Percentiles rank a stretch among this genome's conserved stretches.
phyloP scores from a whole-genome alignment of 1,140 invertebrate genomes.

The Lethocerus indicus region DNA sequence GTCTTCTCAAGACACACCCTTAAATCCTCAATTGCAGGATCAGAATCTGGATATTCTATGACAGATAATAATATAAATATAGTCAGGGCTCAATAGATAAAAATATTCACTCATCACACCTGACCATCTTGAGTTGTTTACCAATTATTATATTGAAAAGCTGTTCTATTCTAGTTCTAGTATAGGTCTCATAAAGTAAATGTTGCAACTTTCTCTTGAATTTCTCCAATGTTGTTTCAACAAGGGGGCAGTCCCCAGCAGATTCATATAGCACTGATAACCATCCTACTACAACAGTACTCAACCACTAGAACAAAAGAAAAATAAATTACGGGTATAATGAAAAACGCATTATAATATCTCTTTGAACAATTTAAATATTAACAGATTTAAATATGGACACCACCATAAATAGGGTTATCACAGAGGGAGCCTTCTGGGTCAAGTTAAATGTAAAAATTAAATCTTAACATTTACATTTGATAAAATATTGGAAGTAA shows the following conservation, averaged over 20 bases:
- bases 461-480: no score
- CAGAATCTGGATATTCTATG: constrained; percentile 84
- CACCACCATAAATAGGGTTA: no score
- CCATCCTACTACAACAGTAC: constrained; percentile 67
- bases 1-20: constrained; percentile 70
- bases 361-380: not conserved
- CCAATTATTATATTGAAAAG: constrained; percentile 90
- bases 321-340: not conserved
- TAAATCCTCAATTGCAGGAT: constrained; percentile 82
- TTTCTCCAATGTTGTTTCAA: constrained; percentile 22
- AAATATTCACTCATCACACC: no score
- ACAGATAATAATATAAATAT: constrained; percentile 8
- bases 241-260: constrained; percentile 8
- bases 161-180: constrained; percentile 72
- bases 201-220: constrained; percentile 67
- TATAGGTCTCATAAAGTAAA: constrained; percentile 78
- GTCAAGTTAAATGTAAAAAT: no score
- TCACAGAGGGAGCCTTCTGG: no score
- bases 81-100: no score
- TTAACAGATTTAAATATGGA: no score
- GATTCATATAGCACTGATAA: constrained; percentile 50
- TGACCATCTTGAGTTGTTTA: no score
- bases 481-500: no score
- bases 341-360: not conserved
- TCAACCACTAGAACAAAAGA: constrained; percentile 49